Evolutionary conservation across 2,113 vertebrate species (phyloP).

Genomic region (Bungarus multicinctus): DNA sequence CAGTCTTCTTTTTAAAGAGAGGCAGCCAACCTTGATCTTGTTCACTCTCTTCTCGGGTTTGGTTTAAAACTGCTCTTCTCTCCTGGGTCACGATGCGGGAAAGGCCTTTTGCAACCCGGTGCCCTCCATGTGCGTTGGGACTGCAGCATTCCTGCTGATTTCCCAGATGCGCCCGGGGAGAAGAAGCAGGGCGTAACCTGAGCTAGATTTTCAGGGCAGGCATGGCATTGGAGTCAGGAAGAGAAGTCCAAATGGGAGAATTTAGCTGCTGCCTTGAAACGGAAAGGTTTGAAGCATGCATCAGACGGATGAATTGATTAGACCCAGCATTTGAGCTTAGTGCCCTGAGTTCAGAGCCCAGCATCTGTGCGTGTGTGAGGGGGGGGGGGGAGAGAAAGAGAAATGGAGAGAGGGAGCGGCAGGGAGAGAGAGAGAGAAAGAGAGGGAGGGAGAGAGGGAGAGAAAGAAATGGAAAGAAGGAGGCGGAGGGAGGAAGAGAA

Average conservation of each 20-base stretch:
- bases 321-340: background rate
- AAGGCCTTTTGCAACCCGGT: background rate
- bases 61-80: background rate
- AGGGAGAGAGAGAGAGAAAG: too few species aligned
- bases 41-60: background rate
- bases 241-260: background rate
- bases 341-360: background rate
- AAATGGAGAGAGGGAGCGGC: too few species aligned
- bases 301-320: background rate
- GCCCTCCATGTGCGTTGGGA: background rate
- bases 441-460: too few species aligned
- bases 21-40: background rate
- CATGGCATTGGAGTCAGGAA: background rate
- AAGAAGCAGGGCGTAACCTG: background rate
- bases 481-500: too few species aligned
- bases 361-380: background rate
- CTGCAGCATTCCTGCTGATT: background rate
- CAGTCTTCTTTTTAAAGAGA: background rate
- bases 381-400: too few species aligned
- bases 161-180: background rate
- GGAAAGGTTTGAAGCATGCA: background rate
- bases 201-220: background rate
- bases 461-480: too few species aligned
- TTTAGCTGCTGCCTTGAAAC: background rate
- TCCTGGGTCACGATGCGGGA: background rate